Evolutionary conservation across 2,888 invertebrate genomes (phyloP).

Genomic region (Lepidochrysops patricia): DNA sequence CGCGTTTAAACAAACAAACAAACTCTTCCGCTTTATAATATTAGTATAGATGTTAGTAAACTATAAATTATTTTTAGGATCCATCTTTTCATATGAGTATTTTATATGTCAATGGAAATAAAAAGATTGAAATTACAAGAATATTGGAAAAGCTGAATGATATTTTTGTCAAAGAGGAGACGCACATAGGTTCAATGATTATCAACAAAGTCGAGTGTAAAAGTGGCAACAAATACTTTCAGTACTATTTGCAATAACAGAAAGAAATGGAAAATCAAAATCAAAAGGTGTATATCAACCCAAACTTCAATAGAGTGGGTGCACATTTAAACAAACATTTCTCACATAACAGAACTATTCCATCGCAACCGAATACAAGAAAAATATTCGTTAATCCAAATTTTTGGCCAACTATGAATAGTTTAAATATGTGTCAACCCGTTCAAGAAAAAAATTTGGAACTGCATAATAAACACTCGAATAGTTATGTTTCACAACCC

Average conservation of each 20-base stretch:
- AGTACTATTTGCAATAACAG: slow-evolving; percentile 53
- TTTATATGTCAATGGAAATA: slow-evolving; percentile 84
- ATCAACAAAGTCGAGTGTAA: slow-evolving; percentile 79
- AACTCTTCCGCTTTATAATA: too few species aligned
- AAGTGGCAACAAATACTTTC: slow-evolving; percentile 83
- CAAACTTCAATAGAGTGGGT: slow-evolving; percentile 47
- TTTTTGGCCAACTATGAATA: slow-evolving; percentile 37
- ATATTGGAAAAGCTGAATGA: slow-evolving; percentile 68
- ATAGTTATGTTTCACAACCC: not conserved
- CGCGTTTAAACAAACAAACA: not conserved
- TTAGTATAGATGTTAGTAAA: too few species aligned
- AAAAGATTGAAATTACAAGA: slow-evolving; percentile 59
- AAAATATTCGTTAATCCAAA: slow-evolving; percentile 69
- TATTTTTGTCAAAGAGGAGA: slow-evolving; percentile 41
- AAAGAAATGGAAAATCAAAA: slow-evolving; percentile 26
- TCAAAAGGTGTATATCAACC: slow-evolving; percentile 57
- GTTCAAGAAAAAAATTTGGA: not conserved
- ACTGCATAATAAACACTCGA: not conserved
- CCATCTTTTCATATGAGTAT: slow-evolving; percentile 90
- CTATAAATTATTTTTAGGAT: slow-evolving; percentile 75
- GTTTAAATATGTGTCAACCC: not conserved
- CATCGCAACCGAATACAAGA: slow-evolving; percentile 23
- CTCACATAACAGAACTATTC: not conserved
- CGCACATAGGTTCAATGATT: slow-evolving; percentile 52
- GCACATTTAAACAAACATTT: slow-evolving; percentile 13